phyloP scores from a whole-genome alignment of 2,113 vertebrate genomes.

The Axis porcinus region DNA sequence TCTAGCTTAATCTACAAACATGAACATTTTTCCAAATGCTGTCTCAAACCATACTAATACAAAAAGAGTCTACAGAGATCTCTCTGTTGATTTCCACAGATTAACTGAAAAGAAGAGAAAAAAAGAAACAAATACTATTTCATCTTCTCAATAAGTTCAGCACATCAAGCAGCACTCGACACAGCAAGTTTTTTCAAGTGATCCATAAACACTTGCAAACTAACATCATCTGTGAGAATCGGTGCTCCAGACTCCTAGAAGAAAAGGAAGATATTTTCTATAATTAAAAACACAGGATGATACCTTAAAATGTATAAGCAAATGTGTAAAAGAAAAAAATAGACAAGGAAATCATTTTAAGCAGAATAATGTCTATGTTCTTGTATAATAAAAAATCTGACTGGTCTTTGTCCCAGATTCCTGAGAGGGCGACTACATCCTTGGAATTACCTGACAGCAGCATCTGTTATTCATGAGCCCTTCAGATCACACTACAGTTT shows the following conservation, averaged over 20 bases:
- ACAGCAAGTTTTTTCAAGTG: slow-evolving; percentile 98
- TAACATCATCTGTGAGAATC: slow-evolving; percentile 97
- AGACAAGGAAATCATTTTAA: slow-evolving; percentile 12
- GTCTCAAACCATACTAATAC: slow-evolving; percentile 45
- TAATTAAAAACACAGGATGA: not conserved
- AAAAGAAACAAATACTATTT: slow-evolving; percentile 61
- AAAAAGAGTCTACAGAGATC: slow-evolving; percentile 23
- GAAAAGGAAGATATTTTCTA: slow-evolving; percentile 19
- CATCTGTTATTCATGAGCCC: not conserved
- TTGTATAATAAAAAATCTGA: not conserved
- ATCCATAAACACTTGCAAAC: slow-evolving; percentile 99
- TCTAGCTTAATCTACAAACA: slow-evolving; percentile 66
- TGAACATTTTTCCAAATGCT: slow-evolving; percentile 51
- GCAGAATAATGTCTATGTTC: not conserved
- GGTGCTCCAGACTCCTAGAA: slow-evolving; percentile 95
- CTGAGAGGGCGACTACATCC: not conserved
- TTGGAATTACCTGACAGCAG: not conserved
- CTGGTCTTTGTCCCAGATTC: not conserved
- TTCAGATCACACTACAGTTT: not conserved
- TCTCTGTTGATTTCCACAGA: slow-evolving; percentile 48
- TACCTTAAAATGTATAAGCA: not conserved
- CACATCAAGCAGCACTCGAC: slow-evolving; percentile 92
- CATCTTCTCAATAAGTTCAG: slow-evolving; percentile 50
- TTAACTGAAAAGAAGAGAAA: slow-evolving; percentile 56
- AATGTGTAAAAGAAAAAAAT: not conserved